Conservation (phyloP, 2,797 vertebrate species). For the Pseudocheirus occidentalis region DNA sequence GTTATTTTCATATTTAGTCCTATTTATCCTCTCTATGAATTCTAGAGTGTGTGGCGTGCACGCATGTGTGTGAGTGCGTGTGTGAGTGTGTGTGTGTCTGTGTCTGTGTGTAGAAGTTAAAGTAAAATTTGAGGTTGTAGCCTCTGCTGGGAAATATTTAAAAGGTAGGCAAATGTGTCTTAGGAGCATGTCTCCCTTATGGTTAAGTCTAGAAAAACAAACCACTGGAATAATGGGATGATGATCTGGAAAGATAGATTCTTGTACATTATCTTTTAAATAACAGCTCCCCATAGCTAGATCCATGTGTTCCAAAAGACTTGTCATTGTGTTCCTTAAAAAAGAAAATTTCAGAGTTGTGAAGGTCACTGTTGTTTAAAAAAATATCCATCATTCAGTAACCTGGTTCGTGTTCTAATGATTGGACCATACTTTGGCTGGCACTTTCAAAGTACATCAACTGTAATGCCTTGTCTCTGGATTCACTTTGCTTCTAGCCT, state of each 20-base stretch:
- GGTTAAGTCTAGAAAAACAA: slow-evolving; percentile 9
- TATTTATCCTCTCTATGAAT: background rate
- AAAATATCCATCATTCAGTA: slow-evolving; percentile 13
- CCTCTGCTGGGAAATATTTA: background rate
- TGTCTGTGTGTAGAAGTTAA: background rate
- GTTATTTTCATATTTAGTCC: background rate
- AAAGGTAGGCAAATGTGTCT: background rate
- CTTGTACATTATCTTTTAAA: background rate
- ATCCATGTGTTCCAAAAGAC: background rate
- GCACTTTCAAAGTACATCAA: slow-evolving; percentile 40
- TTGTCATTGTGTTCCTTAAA: slow-evolving; percentile 16
- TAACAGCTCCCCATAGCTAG: background rate
- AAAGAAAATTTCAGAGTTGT: slow-evolving; percentile 46
- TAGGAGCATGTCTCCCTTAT: background rate
- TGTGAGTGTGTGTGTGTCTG: too few relatives aligned
- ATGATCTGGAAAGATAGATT: background rate
- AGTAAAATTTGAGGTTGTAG: background rate
- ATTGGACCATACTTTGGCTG: slow-evolving; percentile 32
- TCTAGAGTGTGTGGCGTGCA: background rate
- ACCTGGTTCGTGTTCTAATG: slow-evolving; percentile 54
- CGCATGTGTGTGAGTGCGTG: background rate
- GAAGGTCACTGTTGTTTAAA: slow-evolving; percentile 55
- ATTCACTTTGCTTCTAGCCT: slow-evolving; percentile 35
- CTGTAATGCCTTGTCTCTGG: slow-evolving; percentile 37
- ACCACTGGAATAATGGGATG: background rate